These are phyloP conservation scores for Pherbina coryleti DNA, from an alignment of 2,888 invertebrate genomes.

Conservation along the genomic window DNA sequence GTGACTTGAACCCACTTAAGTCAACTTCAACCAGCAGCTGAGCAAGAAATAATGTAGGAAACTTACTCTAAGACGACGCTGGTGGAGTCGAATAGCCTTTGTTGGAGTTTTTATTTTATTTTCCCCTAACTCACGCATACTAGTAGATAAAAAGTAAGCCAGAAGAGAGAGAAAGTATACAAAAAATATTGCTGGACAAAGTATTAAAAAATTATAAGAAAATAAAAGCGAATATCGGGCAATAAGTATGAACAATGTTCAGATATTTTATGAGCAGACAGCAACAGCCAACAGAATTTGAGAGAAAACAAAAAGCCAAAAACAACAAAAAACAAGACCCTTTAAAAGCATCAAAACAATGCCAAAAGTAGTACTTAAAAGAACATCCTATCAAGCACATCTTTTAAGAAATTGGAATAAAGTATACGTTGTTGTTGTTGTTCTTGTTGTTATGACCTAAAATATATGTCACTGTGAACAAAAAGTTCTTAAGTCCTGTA, in stretches of 20 bases:
- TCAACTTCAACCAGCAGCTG: not conserved
- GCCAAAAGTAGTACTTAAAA: no score
- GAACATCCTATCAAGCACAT: no score
- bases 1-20: conserved; percentile 1
- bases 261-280: not conserved
- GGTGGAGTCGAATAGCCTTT: no score
- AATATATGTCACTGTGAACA: not conserved
- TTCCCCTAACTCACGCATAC: no score
- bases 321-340: not conserved
- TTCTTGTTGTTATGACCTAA: not conserved
- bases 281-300: not conserved
- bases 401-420: not conserved
- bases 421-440: not conserved
- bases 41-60: not conserved
- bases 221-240: no score
- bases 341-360: conserved; percentile 14
- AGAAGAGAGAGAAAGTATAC: not conserved
- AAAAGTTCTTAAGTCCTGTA: no score
- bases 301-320: not conserved
- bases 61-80: not conserved
- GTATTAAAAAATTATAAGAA: no score
- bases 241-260: no score
- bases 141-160: not conserved
- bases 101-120: not conserved
- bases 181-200: not conserved